phyloP scores from a whole-genome alignment of 2,113 vertebrate genomes.

The Budorcas taxicolor region DNA sequence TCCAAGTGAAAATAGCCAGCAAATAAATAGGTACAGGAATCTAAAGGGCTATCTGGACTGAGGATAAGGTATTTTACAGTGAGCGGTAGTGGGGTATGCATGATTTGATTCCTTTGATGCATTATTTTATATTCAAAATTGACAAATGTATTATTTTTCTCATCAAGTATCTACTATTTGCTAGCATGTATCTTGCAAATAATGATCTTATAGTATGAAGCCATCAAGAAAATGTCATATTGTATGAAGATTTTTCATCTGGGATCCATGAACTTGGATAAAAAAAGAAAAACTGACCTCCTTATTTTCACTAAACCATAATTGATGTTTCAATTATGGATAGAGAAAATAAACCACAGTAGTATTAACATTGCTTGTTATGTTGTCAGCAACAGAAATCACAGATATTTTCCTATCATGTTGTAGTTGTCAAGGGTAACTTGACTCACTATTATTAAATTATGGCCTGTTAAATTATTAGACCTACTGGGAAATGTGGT shows the following conservation, averaged over 20 bases:
- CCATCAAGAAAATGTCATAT: neutral
- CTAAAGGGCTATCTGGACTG: neutral
- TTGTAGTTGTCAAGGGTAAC: neutral
- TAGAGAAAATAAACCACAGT: neutral
- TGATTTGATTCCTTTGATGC: neutral
- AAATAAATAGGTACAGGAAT: neutral
- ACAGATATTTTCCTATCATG: neutral
- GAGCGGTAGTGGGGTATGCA: neutral
- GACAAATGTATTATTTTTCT: neutral
- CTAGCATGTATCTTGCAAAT: neutral
- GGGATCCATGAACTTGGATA: neutral
- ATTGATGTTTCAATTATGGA: neutral
- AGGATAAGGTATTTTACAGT: neutral
- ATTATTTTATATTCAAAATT: neutral
- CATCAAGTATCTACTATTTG: neutral
- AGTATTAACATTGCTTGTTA: neutral
- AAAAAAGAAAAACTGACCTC: neutral
- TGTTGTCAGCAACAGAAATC: neutral
- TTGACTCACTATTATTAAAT: neutral
- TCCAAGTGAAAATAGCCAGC: neutral
- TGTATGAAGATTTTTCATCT: neutral
- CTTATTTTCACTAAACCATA: neutral
- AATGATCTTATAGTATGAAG: neutral
- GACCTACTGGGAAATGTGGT: neutral
- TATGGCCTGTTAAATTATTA: neutral